These are phyloP conservation scores for Onchidella celtica DNA, from an alignment of 2,888 invertebrate genomes.

Conservation along the genomic window DNA sequence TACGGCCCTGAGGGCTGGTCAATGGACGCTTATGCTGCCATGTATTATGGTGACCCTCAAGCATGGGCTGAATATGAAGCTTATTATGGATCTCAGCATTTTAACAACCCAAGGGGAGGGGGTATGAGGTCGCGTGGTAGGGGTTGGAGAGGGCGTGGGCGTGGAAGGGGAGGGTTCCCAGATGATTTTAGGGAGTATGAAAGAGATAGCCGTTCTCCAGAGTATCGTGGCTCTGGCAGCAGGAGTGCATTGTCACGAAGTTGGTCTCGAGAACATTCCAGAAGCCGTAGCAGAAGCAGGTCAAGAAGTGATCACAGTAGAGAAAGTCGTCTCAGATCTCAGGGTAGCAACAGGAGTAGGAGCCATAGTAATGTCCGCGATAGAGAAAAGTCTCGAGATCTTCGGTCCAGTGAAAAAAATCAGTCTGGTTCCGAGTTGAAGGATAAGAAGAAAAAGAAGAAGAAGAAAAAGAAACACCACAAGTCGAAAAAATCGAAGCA, in stretches of 20 bases:
- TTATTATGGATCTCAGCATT: constrained; percentile 47
- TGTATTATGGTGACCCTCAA: constrained; percentile 53
- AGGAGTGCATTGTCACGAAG: constrained; percentile 24
- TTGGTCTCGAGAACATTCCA: constrained; percentile 4
- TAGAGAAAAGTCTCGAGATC: background rate
- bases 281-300: constrained; percentile 2
- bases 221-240: background rate
- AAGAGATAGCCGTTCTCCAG: background rate
- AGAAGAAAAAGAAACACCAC: constrained; percentile 51
- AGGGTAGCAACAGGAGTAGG: background rate
- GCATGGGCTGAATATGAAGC: constrained; percentile 53
- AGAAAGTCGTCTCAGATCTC: background rate
- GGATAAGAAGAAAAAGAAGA: constrained; percentile 43
- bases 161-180: constrained; percentile 15
- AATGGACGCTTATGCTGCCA: constrained; percentile 50
- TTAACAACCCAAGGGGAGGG: constrained; percentile 30
- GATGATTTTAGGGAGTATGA: constrained; percentile 10
- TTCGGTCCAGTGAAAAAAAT: background rate
- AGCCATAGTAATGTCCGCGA: constrained; percentile 12
- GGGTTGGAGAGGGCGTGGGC: constrained; percentile 19
- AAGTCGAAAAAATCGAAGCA: constrained; percentile 27
- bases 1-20: constrained; percentile 47
- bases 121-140: constrained; percentile 41
- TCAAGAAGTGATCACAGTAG: background rate
- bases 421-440: constrained; percentile 10